phyloP scores from a whole-genome alignment of 2,888 invertebrate species.

The Tridacna gigas region DNA sequence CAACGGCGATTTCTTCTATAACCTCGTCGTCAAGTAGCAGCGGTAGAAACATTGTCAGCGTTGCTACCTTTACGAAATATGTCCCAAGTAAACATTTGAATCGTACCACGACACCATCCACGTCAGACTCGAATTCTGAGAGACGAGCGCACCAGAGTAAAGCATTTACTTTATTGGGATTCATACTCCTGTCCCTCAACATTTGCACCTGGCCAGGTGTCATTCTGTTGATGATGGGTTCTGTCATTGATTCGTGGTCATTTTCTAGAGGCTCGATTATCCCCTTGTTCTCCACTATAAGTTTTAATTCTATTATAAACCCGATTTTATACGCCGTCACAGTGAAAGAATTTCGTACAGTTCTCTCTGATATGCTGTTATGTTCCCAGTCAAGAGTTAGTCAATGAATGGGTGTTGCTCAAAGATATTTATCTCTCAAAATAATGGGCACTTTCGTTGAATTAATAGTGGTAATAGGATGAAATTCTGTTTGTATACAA shows the following conservation, averaged over 20 bases:
- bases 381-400: not conserved
- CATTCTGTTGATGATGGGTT: constrained; percentile 1
- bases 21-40: not conserved
- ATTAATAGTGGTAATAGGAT: too few species aligned
- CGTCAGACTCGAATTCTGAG: not conserved
- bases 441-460: too few species aligned
- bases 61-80: not conserved
- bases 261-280: constrained; percentile 1
- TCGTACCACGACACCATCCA: not conserved
- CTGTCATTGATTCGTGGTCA: not conserved
- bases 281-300: constrained; percentile 20
- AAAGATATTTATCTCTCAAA: too few species aligned
- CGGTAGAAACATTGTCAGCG: not conserved
- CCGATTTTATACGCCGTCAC: constrained; percentile 19
- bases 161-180: constrained; percentile 19
- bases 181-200: constrained; percentile 17
- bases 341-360: constrained; percentile 10
- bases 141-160: constrained; percentile 4
- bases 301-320: constrained; percentile 17
- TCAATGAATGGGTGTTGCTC: not conserved
- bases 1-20: not conserved
- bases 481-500: not conserved
- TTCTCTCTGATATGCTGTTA: not conserved
- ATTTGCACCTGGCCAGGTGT: constrained; percentile 26
- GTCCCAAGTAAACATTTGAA: not conserved